Conservation (phyloP, 23 tunicate species). For the Styela clava region DNA sequence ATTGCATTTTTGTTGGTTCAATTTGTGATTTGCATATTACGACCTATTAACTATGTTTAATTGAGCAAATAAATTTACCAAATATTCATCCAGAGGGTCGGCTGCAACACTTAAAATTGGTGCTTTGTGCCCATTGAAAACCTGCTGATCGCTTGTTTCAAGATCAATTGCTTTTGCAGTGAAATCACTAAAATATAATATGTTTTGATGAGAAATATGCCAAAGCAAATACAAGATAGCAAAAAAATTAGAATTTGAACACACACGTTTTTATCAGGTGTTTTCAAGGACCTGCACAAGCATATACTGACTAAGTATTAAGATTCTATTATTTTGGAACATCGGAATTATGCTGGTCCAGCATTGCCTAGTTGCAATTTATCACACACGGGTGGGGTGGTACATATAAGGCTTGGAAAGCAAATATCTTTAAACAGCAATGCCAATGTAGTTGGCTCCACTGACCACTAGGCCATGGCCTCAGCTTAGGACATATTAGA, state of each 20-base stretch:
- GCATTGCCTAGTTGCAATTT: too few species aligned
- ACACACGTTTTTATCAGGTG: too few species aligned
- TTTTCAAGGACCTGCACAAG: too few species aligned
- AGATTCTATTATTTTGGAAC: not conserved
- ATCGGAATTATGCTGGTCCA: too few species aligned
- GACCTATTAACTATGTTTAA: too few species aligned
- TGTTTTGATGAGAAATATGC: too few species aligned
- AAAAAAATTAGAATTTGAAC: not conserved
- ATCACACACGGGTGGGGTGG: too few species aligned
- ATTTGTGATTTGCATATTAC: not conserved
- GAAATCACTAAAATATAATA: slow-evolving; percentile 67
- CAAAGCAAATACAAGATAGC: not conserved
- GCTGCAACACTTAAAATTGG: slow-evolving; percentile 70
- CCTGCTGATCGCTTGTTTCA: slow-evolving; percentile 59
- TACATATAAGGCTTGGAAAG: too few species aligned
- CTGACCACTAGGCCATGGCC: too few species aligned
- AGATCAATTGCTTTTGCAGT: slow-evolving; percentile 57
- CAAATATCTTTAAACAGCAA: too few species aligned
- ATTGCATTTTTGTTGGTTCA: not conserved
- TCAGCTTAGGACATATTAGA: too few species aligned
- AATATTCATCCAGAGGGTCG: slow-evolving; percentile 84
- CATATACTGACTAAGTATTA: not conserved
- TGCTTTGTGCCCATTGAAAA: slow-evolving; percentile 88
- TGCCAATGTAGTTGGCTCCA: too few species aligned
- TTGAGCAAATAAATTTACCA: slow-evolving; percentile 33